Evolutionary conservation across 2,797 vertebrate species (phyloP), one percentile per base, ranked within the genome.

Genomic region (Parambassis ranga): DNA sequence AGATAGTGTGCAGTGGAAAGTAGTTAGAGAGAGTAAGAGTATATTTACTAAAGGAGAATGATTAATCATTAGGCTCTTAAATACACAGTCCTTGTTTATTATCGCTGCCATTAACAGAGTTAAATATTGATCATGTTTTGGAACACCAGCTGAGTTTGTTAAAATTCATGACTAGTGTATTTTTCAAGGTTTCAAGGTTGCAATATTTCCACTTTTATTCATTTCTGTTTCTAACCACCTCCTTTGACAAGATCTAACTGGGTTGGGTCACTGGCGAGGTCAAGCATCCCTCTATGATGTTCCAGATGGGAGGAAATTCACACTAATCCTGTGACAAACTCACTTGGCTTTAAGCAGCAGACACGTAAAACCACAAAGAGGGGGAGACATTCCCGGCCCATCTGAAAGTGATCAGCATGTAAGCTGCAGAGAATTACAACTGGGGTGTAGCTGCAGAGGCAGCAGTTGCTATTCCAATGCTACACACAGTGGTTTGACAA

Each of bases 351-450:
- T 7, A 28, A 41, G 48, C 37, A 1, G 58, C 30, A 52, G 44
- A 52, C 10, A 1, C 3, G 1, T 16, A 39, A 39, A 65, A 28
- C 13, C 11, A n/a, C 20, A 11, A 30, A 13, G 27, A 7, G 47
- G 39, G 26, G 36, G 26, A 50, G 35, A 56, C 23, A 33, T 73
- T 75, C 63, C 28, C 4, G 5, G 38, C 50, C 51, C 74, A 78
- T 83, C 68, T 80, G 83, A 81, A 78, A 85, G 62, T 42, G 73
- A 83, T 83, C 65, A 64, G 24, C 30, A 18, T 11, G 39, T 23
- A 35, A 65, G 43, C 73, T 57, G 61, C 10, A 1, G 23, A 60
- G 65, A 60, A 64, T 64, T 37, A 32, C 6, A 48, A 51, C n/a
- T 7, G 23, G 30, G 32, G 7, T 58, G 76, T 27, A 42, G 22